These are phyloP conservation scores for Dascillus cervinus DNA, from an alignment of 2,888 invertebrate species.

Conservation along the genomic window DNA sequence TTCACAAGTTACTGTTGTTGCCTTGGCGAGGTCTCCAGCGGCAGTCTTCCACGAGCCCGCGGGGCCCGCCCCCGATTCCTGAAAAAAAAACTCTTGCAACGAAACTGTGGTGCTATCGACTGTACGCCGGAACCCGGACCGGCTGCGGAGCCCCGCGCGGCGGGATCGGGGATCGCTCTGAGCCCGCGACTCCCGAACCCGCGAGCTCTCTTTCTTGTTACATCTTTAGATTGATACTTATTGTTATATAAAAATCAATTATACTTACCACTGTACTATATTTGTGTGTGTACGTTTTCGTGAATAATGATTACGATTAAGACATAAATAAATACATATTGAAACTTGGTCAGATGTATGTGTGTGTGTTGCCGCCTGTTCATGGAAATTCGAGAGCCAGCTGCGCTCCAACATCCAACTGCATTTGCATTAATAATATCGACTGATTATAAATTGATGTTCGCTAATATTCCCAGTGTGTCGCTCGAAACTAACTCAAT, in stretches of 20 bases:
- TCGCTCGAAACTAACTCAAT: conserved; percentile 7
- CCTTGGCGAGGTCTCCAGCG: conserved; percentile 40
- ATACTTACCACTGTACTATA: conserved; percentile 35
- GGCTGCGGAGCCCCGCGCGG: conserved; percentile 27
- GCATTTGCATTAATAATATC: conserved; percentile 26
- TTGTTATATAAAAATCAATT: conserved; percentile 29
- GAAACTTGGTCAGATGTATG: conserved; percentile 18
- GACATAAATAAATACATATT: conserved; percentile 26
- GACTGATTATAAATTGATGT: conserved; percentile 23
- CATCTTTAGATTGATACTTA: conserved; percentile 34
- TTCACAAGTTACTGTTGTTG: conserved; percentile 25
- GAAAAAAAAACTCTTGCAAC: conserved; percentile 41
- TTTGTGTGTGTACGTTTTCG: conserved; percentile 42
- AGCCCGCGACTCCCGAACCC: conserved; percentile 34
- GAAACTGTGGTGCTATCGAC: conserved; percentile 44
- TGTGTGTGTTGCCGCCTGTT: conserved; percentile 17
- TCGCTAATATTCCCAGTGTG: conserved; percentile 15
- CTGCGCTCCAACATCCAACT: conserved; percentile 21
- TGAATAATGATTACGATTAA: conserved; percentile 31
- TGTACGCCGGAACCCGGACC: conserved; percentile 27
- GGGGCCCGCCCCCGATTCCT: conserved; percentile 31
- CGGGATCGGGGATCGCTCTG: conserved; percentile 30
- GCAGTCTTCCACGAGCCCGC: conserved; percentile 42
- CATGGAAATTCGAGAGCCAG: conserved; percentile 27
- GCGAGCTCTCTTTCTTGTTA: conserved; percentile 38